Conservation (phyloP, 2,797 vertebrate species). For the Loriculus beryllinus region DNA sequence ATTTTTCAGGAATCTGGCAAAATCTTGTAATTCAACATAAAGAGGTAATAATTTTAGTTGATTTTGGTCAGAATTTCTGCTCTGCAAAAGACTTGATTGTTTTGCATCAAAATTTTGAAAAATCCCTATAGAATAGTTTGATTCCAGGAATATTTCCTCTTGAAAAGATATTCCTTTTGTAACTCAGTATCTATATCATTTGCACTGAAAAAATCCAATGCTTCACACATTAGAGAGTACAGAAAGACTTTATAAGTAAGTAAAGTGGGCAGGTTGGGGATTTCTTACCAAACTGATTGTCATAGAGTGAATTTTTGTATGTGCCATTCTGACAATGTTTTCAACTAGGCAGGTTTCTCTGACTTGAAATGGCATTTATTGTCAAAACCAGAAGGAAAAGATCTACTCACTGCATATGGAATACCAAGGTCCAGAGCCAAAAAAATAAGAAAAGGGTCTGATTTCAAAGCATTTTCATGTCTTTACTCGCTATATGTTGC, state of each 20-base stretch:
- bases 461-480: background rate
- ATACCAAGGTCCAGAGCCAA: background rate
- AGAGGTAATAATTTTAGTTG: background rate
- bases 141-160: background rate
- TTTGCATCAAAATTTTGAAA: background rate
- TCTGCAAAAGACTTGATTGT: background rate
- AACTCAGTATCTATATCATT: background rate
- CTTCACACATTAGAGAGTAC: background rate
- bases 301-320: background rate
- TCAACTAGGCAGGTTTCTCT: background rate
- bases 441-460: background rate
- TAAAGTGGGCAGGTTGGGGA: background rate
- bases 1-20: background rate
- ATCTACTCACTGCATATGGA: background rate
- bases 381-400: slow-evolving; percentile 2
- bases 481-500: background rate
- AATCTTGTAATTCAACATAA: background rate
- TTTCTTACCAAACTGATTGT: background rate
- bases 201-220: background rate
- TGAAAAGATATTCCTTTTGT: background rate
- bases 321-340: background rate
- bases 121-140: background rate
- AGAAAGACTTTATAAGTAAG: background rate
- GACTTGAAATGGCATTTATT: background rate
- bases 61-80: background rate